These are phyloP conservation scores for Cryptophagus acutangulus DNA, from an alignment of 2,888 invertebrate genomes.

Conservation along the genomic window DNA sequence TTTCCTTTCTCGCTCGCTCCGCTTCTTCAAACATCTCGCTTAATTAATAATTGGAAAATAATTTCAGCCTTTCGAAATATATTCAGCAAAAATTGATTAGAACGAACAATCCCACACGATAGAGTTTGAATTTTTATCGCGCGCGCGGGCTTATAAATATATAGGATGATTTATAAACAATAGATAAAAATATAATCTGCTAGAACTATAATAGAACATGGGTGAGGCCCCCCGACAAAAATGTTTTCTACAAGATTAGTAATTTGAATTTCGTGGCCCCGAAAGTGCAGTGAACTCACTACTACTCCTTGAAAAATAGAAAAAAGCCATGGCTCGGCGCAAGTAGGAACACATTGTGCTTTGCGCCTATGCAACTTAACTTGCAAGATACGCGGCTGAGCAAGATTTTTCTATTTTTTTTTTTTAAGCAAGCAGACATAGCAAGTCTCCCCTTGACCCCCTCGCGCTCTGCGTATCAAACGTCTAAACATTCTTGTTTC, in stretches of 20 bases:
- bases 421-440: too few relatives aligned
- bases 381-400: slow-evolving; percentile 27
- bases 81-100: slow-evolving; percentile 1
- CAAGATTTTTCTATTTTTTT: slow-evolving; percentile 35
- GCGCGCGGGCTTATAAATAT: too few relatives aligned
- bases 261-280: slow-evolving; percentile 44
- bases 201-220: slow-evolving; percentile 1
- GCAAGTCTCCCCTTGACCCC: too few relatives aligned
- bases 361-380: slow-evolving; percentile 40
- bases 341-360: slow-evolving; percentile 48
- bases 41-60: too few relatives aligned
- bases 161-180: slow-evolving; percentile 3
- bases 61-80: too few relatives aligned
- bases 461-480: too few relatives aligned
- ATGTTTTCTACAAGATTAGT: slow-evolving; percentile 34
- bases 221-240: slow-evolving; percentile 16
- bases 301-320: too few relatives aligned
- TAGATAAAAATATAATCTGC: slow-evolving; percentile 7
- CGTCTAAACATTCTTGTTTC: too few relatives aligned
- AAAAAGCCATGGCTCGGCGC: too few relatives aligned
- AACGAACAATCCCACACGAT: too few relatives aligned
- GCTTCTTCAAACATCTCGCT: too few relatives aligned
- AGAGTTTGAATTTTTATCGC: too few relatives aligned
- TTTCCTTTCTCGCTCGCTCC: not conserved
- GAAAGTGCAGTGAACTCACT: slow-evolving; percentile 46